Base-by-base conservation (phyloP, 2,888 invertebrate species). In the Nebria salina region DNA sequence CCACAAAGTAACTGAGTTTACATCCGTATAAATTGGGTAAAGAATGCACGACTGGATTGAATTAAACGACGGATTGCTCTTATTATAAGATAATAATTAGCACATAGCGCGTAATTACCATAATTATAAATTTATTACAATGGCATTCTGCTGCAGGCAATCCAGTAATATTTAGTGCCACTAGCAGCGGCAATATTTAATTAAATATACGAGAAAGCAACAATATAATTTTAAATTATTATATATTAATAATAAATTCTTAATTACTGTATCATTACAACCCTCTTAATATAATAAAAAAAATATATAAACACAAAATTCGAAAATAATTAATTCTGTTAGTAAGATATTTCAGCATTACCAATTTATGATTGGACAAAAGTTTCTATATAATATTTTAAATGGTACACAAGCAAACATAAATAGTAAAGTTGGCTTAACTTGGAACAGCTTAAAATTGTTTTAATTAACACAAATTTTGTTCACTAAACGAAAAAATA, bases 61-160 rank as follows among this genome's bases (percentile, higher is more conserved):
- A 65, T 13, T n/a, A 66, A 42, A 43, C 13, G 54, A 79, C 74
- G 75, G 74, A 75, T 79, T 66, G 74, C 68, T 79, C 3, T 54
- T 43, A 73, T 79, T 74, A 79, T 79, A 79, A 79, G 68, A 74
- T 65, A 74, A 74, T 79, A 75, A 79, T 79, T 79, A 79, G 68
- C 79, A 79, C 75, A 79, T 66, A 73, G 65, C 15, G 65, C 65
- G 20, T 79, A 79, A 79, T 79, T 75, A 79, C 79, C 68, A 79
- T 79, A 79, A 79, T 79, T 79, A 75, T 68, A 15, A 79, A 75
- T 79, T 79, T 79, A 79, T 79, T 79, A 72, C 79, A 75, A 43
- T 73, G 66, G 74, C 66, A 79, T 74, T 41, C 8, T 68, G 64
- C 75, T 77, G 43, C n/a, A 25, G 79, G 79, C 75, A 68, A 74